Evolutionary conservation across 1,140 invertebrate genomes (phyloP), one percentile per base, ranked within the genome.

Genomic region (Ridgeia piscesae): DNA sequence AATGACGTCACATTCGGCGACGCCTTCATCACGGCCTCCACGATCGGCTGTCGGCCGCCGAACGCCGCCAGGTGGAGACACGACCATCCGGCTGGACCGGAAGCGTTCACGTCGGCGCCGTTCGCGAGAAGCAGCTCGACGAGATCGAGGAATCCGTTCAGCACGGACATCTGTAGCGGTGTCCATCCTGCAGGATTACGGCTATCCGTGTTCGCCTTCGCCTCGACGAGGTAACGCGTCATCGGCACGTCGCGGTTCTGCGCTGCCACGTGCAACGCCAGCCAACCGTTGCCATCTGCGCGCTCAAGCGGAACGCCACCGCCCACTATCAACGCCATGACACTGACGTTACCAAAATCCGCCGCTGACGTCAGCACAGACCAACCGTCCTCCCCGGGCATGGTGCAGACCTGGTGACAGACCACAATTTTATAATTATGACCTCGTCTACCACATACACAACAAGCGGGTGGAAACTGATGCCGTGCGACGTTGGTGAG

Each of bases 291-390:
- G 1, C 50, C 92, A 35, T 95, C 94, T n/a, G 34, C 48, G 35
- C 58, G 88, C 91, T 95, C 94, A 21, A 94, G 90, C 91, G 94
- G 88, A 42, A 93, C 94, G 33, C 91, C 89, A 88, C 92, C 89
- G 31, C 91, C 34, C 27, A 91, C 92, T 17, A 92, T 27, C 91
- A 77, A 31, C 33, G 33, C 35, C 31, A 92, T 35, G 89, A 91
- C 58, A 91, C 91, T 48, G 48, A 92, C 48, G 91, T 91, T n/a
- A 34, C 92, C 92, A 89, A 91, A 77, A 50, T 92, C 92, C 9
- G 92, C 92, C 21, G 92, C 90, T 35, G 92, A 92, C 21, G 92
- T 91, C 31, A 92, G 89, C 21, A 42, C 92, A n/a, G 92, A 92
- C 34, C 58, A 92, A 50, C 92, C 92, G 31, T 92, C 92, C 31